Evolutionary conservation across 2,113 vertebrate species (phyloP).

Genomic region (Gambusia holbrooki): DNA sequence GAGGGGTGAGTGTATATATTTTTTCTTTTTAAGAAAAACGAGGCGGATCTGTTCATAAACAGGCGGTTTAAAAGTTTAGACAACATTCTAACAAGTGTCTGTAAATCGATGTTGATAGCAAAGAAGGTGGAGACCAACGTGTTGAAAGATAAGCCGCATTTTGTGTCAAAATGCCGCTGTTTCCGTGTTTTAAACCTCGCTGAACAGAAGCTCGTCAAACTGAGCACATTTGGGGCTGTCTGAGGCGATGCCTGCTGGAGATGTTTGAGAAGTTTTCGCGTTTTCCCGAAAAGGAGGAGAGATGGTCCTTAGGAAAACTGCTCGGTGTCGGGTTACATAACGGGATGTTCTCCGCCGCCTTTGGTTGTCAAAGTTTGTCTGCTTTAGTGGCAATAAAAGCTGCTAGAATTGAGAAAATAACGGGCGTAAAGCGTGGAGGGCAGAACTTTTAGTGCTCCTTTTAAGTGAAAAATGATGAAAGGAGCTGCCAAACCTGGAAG

Average conservation of each 20-base stretch:
- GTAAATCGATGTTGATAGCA: neutral
- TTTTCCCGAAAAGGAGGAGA: neutral
- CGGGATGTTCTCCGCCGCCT: slow-evolving; percentile 31
- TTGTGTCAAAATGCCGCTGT: slow-evolving; percentile 7
- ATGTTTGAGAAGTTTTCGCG: neutral
- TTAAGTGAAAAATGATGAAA: neutral
- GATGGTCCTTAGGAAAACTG: neutral
- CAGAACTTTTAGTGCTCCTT: neutral
- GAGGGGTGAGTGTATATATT: slow-evolving; percentile 81
- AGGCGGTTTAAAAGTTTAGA: neutral
- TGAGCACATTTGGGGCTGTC: neutral
- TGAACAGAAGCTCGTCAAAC: too few species aligned
- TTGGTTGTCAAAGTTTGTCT: slow-evolving; percentile 48
- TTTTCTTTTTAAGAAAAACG: neutral
- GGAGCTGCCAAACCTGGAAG: too few species aligned
- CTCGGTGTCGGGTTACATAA: slow-evolving; percentile 61
- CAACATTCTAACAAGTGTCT: slow-evolving; percentile 59
- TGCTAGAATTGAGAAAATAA: slow-evolving; percentile 1
- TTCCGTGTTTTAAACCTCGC: slow-evolving; percentile 31
- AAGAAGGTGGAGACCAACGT: neutral
- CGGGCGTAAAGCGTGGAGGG: neutral
- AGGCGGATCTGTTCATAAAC: neutral
- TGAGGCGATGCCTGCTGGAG: neutral
- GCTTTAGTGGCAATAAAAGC: slow-evolving; percentile 1
- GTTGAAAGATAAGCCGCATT: slow-evolving; percentile 6